Percentiles rank a stretch among this genome's conserved stretches.
These are phyloP conservation scores for Temnothorax longispinosus DNA, from an alignment of 1,140 invertebrate species.

Conservation along the genomic window DNA sequence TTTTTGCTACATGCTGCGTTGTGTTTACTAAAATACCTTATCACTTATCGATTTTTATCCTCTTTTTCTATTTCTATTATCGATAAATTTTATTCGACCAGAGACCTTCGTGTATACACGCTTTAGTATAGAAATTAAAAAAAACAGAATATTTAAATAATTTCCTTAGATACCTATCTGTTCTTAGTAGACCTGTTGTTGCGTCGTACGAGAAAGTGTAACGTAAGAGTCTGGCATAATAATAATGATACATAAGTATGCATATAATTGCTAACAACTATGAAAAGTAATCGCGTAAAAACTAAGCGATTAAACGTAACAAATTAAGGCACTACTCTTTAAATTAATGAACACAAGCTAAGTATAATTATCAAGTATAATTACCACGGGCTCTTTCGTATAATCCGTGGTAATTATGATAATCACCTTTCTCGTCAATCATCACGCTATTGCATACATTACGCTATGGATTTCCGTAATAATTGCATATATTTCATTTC, in stretches of 20 bases:
- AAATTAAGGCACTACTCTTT: constrained; percentile 16
- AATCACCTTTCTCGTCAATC: constrained; percentile 27
- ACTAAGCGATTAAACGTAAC: constrained; percentile 33
- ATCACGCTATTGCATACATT: background rate
- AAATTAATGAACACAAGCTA: constrained; percentile 28
- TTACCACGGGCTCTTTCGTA: background rate
- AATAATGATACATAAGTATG: constrained; percentile 2
- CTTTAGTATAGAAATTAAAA: background rate
- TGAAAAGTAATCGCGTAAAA: background rate
- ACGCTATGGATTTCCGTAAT: constrained; percentile 7
- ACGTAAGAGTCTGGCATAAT: background rate
- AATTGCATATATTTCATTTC: background rate
- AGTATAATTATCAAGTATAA: constrained; percentile 26
- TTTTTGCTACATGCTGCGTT: background rate
- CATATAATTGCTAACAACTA: background rate
- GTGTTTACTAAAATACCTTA: constrained; percentile 7
- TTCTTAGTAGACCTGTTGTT: background rate
- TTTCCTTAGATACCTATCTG: background rate
- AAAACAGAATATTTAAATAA: background rate
- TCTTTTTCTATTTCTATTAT: background rate
- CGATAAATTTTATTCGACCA: constrained; percentile 9
- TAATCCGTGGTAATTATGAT: constrained; percentile 38
- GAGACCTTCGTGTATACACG: background rate
- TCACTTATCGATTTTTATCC: background rate
- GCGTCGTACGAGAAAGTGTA: background rate